A percentile compares a stretch with the other conserved stretches of the same genome.
Evolutionary conservation across 2,113 vertebrate genomes (phyloP).

Genomic region (Thinocorus orbignyianus): DNA sequence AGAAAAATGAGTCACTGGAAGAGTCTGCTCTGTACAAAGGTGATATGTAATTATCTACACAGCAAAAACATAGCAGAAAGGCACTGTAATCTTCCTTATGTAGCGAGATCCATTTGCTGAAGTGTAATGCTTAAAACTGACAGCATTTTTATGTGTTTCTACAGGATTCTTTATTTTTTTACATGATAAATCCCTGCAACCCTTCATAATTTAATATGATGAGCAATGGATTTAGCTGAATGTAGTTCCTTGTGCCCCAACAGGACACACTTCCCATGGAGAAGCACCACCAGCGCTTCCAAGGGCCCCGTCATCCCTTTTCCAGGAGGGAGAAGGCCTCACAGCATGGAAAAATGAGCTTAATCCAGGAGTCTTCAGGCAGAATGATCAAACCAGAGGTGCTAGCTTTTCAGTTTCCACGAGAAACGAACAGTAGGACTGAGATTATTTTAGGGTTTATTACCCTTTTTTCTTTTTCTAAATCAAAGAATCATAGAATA

Average conservation of each 20-base stretch:
- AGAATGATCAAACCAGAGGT: not conserved
- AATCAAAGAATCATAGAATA: not conserved
- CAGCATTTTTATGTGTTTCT: not conserved
- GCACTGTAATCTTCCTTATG: fast-evolving
- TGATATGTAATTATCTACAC: not conserved
- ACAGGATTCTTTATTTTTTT: not conserved
- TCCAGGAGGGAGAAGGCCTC: not conserved
- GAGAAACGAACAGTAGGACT: not conserved
- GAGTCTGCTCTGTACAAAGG: not conserved
- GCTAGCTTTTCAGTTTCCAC: not conserved
- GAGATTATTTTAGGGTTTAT: not conserved
- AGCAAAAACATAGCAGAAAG: not conserved
- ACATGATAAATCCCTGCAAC: not conserved
- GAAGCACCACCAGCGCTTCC: not conserved
- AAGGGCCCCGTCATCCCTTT: fast-evolving
- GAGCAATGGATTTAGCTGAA: not conserved
- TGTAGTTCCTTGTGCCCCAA: not conserved
- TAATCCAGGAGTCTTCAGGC: not conserved
- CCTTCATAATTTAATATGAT: fast-evolving
- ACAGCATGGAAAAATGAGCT: fast-evolving
- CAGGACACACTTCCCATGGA: fast-evolving
- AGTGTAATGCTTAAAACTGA: not conserved
- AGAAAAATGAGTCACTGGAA: constrained; percentile 11
- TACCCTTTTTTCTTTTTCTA: too few relatives aligned
- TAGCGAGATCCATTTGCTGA: not conserved